phyloP scores from a whole-genome alignment of 2,797 vertebrate species.

The Lutjanus argentimaculatus region DNA sequence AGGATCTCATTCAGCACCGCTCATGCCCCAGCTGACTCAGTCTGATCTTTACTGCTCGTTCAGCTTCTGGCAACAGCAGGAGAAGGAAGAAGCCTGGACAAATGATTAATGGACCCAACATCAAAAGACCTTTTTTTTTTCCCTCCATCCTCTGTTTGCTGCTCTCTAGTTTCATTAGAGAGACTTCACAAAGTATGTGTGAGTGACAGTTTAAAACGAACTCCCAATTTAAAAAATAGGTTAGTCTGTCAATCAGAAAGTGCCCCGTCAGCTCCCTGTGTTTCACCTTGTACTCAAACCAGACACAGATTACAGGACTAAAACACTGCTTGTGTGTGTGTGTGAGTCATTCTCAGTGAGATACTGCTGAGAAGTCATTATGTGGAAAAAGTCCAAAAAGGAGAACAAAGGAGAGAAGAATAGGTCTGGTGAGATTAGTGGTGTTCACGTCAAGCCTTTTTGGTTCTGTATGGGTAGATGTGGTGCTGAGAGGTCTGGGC shows the following conservation, averaged over 20 bases:
- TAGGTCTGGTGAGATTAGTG: slow-evolving; percentile 47
- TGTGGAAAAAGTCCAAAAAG: slow-evolving; percentile 32
- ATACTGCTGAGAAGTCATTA: slow-evolving; percentile 29
- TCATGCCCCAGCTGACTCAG: slow-evolving; percentile 29
- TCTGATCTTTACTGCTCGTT: slow-evolving; percentile 41
- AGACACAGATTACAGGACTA: slow-evolving; percentile 5
- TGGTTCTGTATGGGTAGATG: slow-evolving; percentile 1
- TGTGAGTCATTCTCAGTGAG: background rate
- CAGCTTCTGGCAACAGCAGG: slow-evolving; percentile 45
- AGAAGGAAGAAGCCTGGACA: slow-evolving; percentile 15
- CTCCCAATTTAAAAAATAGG: slow-evolving; percentile 28
- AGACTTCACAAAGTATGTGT: background rate
- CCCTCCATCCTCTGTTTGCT: background rate
- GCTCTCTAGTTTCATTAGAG: background rate
- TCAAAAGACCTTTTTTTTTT: background rate
- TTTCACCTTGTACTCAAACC: background rate
- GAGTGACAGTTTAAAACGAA: background rate
- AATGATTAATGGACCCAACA: slow-evolving; percentile 45
- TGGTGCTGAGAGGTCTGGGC: background rate
- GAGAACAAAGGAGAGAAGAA: slow-evolving; percentile 55
- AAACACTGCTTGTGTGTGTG: background rate
- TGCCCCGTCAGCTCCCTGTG: background rate
- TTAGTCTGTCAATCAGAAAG: slow-evolving; percentile 45
- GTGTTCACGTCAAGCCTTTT: slow-evolving; percentile 34
- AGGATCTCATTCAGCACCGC: slow-evolving; percentile 33